Evolutionary conservation across 2,113 vertebrate species (phyloP).

Genomic region (Rhabdomys dilectus): DNA sequence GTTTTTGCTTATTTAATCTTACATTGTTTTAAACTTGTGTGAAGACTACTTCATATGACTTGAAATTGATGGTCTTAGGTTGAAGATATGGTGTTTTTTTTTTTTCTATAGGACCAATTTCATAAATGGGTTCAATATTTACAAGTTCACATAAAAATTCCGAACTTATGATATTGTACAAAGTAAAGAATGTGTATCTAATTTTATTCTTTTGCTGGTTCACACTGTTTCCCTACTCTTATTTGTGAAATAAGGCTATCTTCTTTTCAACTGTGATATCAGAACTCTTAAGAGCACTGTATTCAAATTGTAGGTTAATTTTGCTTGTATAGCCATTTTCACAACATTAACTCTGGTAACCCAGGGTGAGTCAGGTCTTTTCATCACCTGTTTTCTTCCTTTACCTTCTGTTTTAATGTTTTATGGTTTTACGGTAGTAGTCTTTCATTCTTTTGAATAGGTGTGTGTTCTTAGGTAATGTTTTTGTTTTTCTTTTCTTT

Average conservation of each 20-base stretch:
- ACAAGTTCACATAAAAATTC: conserved; percentile 1
- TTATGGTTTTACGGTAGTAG: not conserved
- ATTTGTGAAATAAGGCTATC: not conserved
- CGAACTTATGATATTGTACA: not conserved
- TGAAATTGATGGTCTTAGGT: not conserved
- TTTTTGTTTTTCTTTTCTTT: not conserved
- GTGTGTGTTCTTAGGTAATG: not conserved
- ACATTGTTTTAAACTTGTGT: not conserved
- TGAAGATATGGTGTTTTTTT: not conserved
- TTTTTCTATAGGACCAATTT: not conserved
- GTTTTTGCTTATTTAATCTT: conserved; percentile 27
- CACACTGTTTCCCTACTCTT: no score
- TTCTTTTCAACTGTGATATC: not conserved
- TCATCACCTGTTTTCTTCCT: not conserved
- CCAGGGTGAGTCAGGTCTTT: not conserved
- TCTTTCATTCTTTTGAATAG: not conserved
- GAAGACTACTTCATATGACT: not conserved
- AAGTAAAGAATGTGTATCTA: not conserved
- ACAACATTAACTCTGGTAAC: not conserved
- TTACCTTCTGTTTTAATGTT: not conserved
- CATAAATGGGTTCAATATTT: not conserved
- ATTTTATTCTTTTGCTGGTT: not conserved
- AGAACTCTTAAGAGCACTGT: not conserved
- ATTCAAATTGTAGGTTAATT: not conserved
- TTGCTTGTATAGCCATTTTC: not conserved